phyloP scores from a whole-genome alignment of 1,140 invertebrate genomes.

The Vanessa atalanta region DNA sequence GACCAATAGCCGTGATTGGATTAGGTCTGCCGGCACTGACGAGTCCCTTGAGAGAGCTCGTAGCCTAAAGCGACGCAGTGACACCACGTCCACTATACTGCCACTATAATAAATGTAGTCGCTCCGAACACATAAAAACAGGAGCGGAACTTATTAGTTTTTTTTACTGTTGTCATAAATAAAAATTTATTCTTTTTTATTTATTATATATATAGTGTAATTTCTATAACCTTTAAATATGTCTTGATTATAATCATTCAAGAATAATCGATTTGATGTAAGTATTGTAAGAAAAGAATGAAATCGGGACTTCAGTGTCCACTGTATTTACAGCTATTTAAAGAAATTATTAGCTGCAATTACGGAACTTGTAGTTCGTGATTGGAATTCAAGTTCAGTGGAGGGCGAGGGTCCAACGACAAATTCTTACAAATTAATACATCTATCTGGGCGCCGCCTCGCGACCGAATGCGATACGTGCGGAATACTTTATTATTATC shows the following conservation, averaged over 20 bases:
- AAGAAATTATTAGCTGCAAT: slow-evolving; percentile 80
- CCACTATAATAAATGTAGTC: slow-evolving; percentile 61
- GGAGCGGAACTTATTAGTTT: slow-evolving; percentile 17
- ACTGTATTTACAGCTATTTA: slow-evolving; percentile 61
- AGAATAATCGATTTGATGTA: background rate
- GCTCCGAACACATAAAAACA: slow-evolving; percentile 57
- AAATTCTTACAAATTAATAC: slow-evolving; percentile 81
- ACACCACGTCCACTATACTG: slow-evolving; percentile 52
- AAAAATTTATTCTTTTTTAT: slow-evolving; percentile 1
- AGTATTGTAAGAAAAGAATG: background rate
- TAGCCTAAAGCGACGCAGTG: slow-evolving; percentile 62
- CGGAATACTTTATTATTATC: slow-evolving; percentile 73
- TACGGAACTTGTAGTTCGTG: slow-evolving; percentile 78
- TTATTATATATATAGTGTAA: background rate
- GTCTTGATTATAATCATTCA: no score
- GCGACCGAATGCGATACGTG: slow-evolving; percentile 66
- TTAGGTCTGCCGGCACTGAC: slow-evolving; percentile 68
- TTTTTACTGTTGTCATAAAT: slow-evolving; percentile 29
- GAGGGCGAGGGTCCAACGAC: slow-evolving; percentile 68
- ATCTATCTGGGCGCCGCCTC: slow-evolving; percentile 63
- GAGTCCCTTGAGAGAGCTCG: slow-evolving; percentile 63
- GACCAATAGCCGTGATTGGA: slow-evolving; percentile 73
- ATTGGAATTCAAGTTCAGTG: slow-evolving; percentile 71
- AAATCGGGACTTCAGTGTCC: slow-evolving; percentile 27
- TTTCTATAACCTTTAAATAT: no score